Conservation (phyloP, 1,140 invertebrate genomes). For the Adoxophyes honmai region DNA sequence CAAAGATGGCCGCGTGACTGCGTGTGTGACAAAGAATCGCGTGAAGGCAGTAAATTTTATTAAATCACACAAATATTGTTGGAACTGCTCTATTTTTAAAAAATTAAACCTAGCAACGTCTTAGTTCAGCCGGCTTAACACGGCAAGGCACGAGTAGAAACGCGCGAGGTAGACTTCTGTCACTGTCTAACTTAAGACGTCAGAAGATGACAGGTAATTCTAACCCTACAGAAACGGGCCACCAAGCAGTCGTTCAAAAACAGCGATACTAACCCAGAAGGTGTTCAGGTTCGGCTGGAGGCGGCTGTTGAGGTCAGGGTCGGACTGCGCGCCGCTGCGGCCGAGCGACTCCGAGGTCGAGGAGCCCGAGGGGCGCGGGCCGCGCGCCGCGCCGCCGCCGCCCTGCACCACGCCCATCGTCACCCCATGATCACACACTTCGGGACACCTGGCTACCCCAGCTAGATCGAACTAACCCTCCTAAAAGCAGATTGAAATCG, state of each 20-base stretch:
- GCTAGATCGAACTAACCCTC: not conserved
- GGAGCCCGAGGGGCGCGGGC: constrained; percentile 63
- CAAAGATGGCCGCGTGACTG: not conserved
- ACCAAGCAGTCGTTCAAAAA: constrained; percentile 5
- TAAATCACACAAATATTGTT: too few relatives aligned
- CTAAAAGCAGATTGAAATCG: not conserved
- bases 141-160: too few relatives aligned
- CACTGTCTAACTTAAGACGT: too few relatives aligned
- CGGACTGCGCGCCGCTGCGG: constrained; percentile 63
- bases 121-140: too few relatives aligned
- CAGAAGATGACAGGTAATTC: too few relatives aligned
- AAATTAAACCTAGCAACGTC: too few relatives aligned
- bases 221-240: too few relatives aligned
- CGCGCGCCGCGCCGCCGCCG: constrained; percentile 53
- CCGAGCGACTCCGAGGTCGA: constrained; percentile 48
- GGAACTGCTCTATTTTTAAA: too few relatives aligned
- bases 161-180: too few relatives aligned
- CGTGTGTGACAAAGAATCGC: too few relatives aligned
- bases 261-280: constrained; percentile 58
- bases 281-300: constrained; percentile 55
- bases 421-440: constrained; percentile 43
- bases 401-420: constrained; percentile 51
- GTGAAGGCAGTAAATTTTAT: too few relatives aligned
- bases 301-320: constrained; percentile 58
- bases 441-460: constrained; percentile 16